phyloP scores from a whole-genome alignment of 2,113 vertebrate genomes.

The Brienomyrus longianalis region DNA sequence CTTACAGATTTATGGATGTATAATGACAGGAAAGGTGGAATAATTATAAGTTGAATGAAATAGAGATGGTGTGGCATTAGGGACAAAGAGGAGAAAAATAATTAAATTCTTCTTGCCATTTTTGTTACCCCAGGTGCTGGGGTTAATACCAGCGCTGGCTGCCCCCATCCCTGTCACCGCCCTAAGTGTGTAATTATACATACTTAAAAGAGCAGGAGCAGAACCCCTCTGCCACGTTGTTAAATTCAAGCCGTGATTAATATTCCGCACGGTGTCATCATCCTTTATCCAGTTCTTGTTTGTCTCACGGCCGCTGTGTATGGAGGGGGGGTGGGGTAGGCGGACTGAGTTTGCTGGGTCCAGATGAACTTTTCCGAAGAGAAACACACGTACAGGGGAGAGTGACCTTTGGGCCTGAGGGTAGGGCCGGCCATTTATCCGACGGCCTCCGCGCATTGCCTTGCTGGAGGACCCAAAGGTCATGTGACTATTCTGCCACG shows the following conservation, averaged over 20 bases:
- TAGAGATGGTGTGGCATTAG: conserved; percentile 31
- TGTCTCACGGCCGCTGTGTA: conserved; percentile 32
- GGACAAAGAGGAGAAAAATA: conserved; percentile 28
- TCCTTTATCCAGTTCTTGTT: conserved; percentile 44
- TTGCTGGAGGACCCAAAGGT: not conserved
- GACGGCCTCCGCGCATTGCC: too few relatives aligned
- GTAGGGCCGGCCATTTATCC: not conserved
- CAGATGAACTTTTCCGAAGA: conserved; percentile 45
- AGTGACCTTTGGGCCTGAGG: not conserved
- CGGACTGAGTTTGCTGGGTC: conserved; percentile 11
- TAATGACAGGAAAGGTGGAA: conserved; percentile 4
- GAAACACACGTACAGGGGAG: not conserved
- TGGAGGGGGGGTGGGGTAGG: not conserved
- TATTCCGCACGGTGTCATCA: conserved; percentile 48
- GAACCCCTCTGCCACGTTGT: conserved; percentile 26
- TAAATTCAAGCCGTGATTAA: conserved; percentile 54
- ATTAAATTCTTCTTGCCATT: conserved; percentile 43
- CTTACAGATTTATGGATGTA: conserved; percentile 15
- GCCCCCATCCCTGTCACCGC: conserved; percentile 37
- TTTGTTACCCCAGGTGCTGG: conserved; percentile 36
- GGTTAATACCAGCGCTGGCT: conserved; percentile 44
- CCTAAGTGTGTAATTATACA: conserved; percentile 46
- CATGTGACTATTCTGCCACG: not conserved
- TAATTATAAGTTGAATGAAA: conserved; percentile 46
- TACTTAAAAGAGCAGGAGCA: conserved; percentile 27